Conservation (phyloP, 2,113 vertebrate species). For the Abramis brama region DNA sequence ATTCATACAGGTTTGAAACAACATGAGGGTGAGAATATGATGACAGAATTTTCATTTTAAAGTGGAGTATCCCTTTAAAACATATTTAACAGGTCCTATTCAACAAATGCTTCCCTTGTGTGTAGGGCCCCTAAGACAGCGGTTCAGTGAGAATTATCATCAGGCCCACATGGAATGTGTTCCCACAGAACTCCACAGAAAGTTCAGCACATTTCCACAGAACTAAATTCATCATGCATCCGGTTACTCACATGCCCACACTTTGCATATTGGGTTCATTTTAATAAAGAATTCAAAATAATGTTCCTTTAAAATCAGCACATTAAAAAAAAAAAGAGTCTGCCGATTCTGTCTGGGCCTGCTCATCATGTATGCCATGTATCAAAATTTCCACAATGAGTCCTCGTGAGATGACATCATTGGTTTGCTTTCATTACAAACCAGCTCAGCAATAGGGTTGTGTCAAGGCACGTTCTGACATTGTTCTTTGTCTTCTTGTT, state of each 20-base stretch:
- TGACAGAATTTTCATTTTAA: no score
- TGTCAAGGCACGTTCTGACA: conserved; percentile 44
- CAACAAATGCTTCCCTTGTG: not conserved
- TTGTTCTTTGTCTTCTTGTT: conserved; percentile 40
- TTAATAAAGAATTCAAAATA: not conserved
- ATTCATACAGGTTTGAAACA: no score
- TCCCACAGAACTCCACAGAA: not conserved
- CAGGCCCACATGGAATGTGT: not conserved
- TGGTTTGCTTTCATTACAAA: conserved; percentile 29
- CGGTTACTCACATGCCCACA: not conserved
- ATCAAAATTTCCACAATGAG: conserved; percentile 29
- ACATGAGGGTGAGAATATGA: no score
- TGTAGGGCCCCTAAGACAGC: not conserved
- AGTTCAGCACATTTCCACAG: not conserved
- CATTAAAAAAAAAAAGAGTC: not conserved
- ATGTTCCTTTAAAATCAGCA: not conserved
- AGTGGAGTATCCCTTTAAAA: no score
- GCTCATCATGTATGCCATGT: conserved; percentile 29
- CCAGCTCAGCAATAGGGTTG: conserved; percentile 16
- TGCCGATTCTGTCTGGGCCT: conserved; percentile 1
- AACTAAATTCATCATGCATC: not conserved
- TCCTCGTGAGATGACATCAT: conserved; percentile 10
- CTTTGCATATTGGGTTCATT: not conserved
- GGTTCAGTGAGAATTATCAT: conserved; percentile 7
- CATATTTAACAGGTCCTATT: not conserved